phyloP scores from a whole-genome alignment of 2,797 vertebrate genomes.

The Rhinophrynus dorsalis region DNA sequence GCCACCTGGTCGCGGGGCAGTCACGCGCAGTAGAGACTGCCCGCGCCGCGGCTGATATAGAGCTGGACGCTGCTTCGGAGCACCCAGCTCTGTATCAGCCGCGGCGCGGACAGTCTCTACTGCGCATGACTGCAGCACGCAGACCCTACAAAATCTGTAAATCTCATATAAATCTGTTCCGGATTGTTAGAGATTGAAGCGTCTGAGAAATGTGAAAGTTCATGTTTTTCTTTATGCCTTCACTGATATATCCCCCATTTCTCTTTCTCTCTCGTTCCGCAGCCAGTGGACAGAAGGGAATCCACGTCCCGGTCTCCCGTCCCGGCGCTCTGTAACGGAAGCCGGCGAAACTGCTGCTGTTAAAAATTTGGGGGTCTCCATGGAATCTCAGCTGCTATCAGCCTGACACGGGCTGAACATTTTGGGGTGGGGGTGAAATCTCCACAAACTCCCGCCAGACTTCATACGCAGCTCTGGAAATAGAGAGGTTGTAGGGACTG shows the following conservation, averaged over 20 bases:
- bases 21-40: no score
- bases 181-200: no score
- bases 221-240: neutral
- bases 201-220: neutral
- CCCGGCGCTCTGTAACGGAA: conserved; percentile 70
- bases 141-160: neutral
- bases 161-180: neutral
- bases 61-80: no score
- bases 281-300: conserved; percentile 83
- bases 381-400: conserved; percentile 10
- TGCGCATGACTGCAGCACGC: neutral
- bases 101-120: no score
- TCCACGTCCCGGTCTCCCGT: conserved; percentile 78
- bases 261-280: neutral
- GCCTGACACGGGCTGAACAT: neutral
- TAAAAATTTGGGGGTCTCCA: conserved; percentile 3
- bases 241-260: neutral
- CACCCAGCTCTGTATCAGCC: no score
- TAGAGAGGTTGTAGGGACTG: neutral
- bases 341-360: neutral
- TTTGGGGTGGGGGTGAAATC: neutral
- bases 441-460: neutral
- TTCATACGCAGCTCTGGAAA: neutral
- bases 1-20: no score
- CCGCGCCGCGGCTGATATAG: no score